phyloP scores from a whole-genome alignment of 2,888 invertebrate species.

The Maniola hyperantus region DNA sequence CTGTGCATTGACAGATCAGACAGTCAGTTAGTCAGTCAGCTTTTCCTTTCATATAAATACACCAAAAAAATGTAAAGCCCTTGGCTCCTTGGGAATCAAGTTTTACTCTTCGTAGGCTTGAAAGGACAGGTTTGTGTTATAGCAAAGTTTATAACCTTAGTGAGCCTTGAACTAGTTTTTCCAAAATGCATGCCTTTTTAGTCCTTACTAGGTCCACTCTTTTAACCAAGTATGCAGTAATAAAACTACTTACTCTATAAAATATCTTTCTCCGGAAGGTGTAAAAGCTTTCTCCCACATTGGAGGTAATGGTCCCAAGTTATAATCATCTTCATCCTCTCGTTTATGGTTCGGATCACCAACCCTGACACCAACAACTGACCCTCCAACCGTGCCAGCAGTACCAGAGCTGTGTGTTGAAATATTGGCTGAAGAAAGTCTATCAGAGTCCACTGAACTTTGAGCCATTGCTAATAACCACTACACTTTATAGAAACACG shows the following conservation, averaged over 20 bases:
- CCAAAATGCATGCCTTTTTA: no score
- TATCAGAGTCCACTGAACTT: conserved; percentile 75
- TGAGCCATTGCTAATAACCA: conserved; percentile 61
- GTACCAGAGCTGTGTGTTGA: conserved; percentile 78
- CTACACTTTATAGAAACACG: conserved; percentile 23
- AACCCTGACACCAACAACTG: conserved; percentile 73
- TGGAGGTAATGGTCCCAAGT: conserved; percentile 94
- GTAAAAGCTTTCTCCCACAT: conserved; percentile 99
- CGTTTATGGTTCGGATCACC: conserved; percentile 68
- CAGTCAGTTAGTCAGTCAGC: no score
- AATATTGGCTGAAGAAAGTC: conserved; percentile 76
- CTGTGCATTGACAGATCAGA: no score
- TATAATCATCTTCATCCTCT: conserved; percentile 87
- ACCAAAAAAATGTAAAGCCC: not conserved
- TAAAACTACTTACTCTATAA: conserved; percentile 91
- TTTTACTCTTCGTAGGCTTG: not conserved
- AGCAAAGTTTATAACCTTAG: no score
- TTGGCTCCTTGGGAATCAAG: not conserved
- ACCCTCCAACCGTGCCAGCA: conserved; percentile 74
- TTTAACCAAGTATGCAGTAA: no score
- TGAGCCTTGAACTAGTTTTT: no score
- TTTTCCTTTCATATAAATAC: not conserved
- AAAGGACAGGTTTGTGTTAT: no score
- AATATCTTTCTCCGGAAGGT: conserved; percentile 98
- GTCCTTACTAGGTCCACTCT: no score